Evolutionary conservation across 2,888 invertebrate species (phyloP).

Genomic region (Pyrrhia umbra): DNA sequence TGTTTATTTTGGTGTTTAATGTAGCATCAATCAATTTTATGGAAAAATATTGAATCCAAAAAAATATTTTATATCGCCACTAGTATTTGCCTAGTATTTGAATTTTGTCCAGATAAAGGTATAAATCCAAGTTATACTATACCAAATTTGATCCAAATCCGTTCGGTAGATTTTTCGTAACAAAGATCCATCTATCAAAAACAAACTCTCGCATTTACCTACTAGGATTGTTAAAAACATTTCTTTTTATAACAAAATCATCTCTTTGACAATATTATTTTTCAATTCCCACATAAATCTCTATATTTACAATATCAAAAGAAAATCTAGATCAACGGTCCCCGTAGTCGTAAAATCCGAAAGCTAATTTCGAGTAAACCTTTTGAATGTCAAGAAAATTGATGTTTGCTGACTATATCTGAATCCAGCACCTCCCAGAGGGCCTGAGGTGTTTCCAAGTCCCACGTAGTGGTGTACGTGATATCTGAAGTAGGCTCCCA

Average conservation of each 20-base stretch:
- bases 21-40: too few relatives aligned
- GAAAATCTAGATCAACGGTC: background rate
- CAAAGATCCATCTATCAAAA: background rate
- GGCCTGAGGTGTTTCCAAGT: conserved; percentile 54
- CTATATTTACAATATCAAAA: conserved; percentile 3
- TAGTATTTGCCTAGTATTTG: too few relatives aligned
- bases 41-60: too few relatives aligned
- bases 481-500: conserved; percentile 62
- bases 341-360: conserved; percentile 21
- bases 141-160: too few relatives aligned
- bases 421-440: conserved; percentile 62
- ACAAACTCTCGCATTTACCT: background rate
- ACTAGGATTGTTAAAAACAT: background rate
- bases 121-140: too few relatives aligned
- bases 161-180: too few relatives aligned
- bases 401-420: conserved; percentile 64
- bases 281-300: conserved; percentile 4
- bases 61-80: too few relatives aligned
- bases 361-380: conserved; percentile 54
- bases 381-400: conserved; percentile 60
- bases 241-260: background rate
- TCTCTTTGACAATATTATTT: background rate
- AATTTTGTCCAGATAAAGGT: too few relatives aligned
- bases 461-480: conserved; percentile 65
- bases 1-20: too few relatives aligned